Conservation (phyloP, 2,797 vertebrate genomes). For the Falco concolor region DNA sequence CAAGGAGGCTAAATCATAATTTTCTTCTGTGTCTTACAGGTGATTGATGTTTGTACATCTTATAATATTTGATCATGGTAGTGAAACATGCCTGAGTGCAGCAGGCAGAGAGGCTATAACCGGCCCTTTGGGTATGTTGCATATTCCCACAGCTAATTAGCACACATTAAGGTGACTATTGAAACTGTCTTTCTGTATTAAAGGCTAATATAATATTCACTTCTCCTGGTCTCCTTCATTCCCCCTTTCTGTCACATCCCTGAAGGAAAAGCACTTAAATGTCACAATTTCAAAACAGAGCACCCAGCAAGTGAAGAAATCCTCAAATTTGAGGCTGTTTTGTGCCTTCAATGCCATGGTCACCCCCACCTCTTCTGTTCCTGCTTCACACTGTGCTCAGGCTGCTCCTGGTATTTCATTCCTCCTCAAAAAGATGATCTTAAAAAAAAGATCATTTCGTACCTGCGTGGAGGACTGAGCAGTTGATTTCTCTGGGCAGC, state of each 20-base stretch:
- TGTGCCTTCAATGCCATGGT: background rate
- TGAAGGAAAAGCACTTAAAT: background rate
- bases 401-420: background rate
- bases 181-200: background rate
- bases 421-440: background rate
- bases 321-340: background rate
- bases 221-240: background rate
- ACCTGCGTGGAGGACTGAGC: background rate
- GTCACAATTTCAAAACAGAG: background rate
- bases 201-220: background rate
- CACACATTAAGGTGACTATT: background rate
- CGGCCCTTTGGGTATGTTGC: slow-evolving; percentile 45
- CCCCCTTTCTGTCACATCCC: background rate
- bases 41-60: slow-evolving; percentile 28
- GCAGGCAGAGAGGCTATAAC: slow-evolving; percentile 23
- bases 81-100: background rate
- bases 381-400: background rate
- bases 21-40: background rate
- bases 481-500: background rate
- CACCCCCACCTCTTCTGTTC: background rate
- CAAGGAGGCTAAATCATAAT: slow-evolving; percentile 23
- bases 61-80: background rate
- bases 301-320: background rate
- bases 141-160: background rate
- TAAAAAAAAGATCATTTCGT: background rate